These are phyloP conservation scores for Clarias gariepinus DNA, from an alignment of 2,113 vertebrate species.

Conservation along the genomic window DNA sequence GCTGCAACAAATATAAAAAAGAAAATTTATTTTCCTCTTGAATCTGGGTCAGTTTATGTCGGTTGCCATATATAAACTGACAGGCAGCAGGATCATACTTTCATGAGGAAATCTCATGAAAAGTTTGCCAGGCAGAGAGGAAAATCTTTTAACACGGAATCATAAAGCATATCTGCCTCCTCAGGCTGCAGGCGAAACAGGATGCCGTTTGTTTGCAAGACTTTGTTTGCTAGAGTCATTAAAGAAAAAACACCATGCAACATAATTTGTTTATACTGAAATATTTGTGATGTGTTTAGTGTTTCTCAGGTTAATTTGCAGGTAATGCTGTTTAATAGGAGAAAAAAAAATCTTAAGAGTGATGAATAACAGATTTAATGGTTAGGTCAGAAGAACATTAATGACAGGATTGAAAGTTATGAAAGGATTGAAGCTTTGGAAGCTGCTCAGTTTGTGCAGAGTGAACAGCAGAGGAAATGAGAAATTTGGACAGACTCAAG, in stretches of 20 bases:
- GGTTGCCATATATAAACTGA: not conserved
- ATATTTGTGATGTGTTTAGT: conserved; percentile 4
- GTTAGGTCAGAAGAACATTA: not conserved
- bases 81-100: not conserved
- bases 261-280: not conserved
- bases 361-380: not conserved
- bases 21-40: not conserved
- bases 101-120: not conserved
- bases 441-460: not conserved
- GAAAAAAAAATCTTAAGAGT: not conserved
- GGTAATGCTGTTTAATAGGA: not conserved
- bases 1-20: not conserved
- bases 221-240: not conserved
- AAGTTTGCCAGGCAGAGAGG: not conserved
- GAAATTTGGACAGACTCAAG: not conserved
- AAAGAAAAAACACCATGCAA: not conserved
- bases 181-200: conserved; percentile 4
- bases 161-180: not conserved
- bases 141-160: not conserved
- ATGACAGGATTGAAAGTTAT: not conserved
- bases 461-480: not conserved
- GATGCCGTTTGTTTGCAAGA: not conserved
- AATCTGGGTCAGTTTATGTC: not conserved
- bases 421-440: not conserved
- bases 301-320: not conserved